phyloP scores from a whole-genome alignment of 2,797 vertebrate genomes.

The Crypturellus tataupa region DNA sequence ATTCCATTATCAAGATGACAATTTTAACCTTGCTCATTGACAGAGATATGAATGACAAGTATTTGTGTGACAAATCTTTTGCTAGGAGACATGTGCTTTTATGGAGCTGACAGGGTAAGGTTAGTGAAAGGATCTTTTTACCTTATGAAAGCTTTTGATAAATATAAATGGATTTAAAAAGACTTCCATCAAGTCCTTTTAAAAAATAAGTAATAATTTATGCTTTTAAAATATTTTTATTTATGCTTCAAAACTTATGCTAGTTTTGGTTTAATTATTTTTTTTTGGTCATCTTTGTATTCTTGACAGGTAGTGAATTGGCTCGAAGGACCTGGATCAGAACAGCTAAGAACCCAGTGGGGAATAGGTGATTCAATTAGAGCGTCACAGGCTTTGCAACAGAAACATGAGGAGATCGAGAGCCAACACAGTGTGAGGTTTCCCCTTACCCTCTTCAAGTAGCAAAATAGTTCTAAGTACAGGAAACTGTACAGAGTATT shows the following conservation, averaged over 20 bases:
- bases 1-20: neutral
- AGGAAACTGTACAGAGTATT: neutral
- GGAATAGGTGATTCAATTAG: conserved; percentile 96
- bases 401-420: conserved; percentile 98
- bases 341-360: conserved; percentile 94
- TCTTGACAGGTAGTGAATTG: conserved; percentile 94
- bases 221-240: neutral
- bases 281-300: conserved; percentile 33
- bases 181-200: neutral
- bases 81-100: neutral
- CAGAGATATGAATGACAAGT: neutral
- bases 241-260: neutral
- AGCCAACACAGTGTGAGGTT: conserved; percentile 96
- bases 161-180: neutral
- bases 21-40: conserved; percentile 16
- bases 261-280: neutral
- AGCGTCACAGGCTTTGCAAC: conserved; percentile 95
- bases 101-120: neutral
- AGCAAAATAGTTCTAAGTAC: neutral
- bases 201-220: neutral
- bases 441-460: conserved; percentile 44
- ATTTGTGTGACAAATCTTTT: neutral
- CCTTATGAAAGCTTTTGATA: neutral
- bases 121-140: neutral
- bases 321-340: conserved; percentile 98